Percentiles rank a stretch among this genome's conserved stretches.
Conservation (phyloP, 1,140 invertebrate species). For the Sesamia nonagrioides region DNA sequence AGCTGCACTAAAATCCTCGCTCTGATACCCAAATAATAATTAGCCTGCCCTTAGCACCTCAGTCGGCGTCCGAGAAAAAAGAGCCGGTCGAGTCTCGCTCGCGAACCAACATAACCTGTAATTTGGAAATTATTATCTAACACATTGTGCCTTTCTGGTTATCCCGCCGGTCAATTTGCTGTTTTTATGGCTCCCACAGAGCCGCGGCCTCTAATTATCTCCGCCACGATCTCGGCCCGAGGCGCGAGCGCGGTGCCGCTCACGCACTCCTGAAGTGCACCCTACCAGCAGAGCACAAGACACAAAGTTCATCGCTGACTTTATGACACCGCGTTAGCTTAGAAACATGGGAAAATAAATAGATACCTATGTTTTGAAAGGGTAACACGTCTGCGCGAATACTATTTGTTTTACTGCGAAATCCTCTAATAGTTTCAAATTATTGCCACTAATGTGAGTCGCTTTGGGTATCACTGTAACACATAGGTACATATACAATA, state of each 20-base stretch:
- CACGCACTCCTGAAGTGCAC: slow-evolving; percentile 52
- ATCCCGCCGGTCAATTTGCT: slow-evolving; percentile 87
- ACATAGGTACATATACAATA: no score
- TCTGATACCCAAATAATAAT: slow-evolving; percentile 86
- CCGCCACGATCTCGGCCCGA: slow-evolving; percentile 81
- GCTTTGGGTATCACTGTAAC: neutral
- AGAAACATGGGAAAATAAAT: slow-evolving; percentile 84
- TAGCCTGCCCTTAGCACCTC: slow-evolving; percentile 87
- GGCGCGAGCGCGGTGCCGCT: slow-evolving; percentile 61
- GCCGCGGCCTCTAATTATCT: slow-evolving; percentile 86
- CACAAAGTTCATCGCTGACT: slow-evolving; percentile 53
- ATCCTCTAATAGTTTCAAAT: slow-evolving; percentile 44
- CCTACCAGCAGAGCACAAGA: slow-evolving; percentile 58
- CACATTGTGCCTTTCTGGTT: slow-evolving; percentile 87
- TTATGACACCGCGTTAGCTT: slow-evolving; percentile 55
- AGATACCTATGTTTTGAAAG: slow-evolving; percentile 65
- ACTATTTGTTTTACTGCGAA: slow-evolving; percentile 82
- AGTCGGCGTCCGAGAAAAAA: slow-evolving; percentile 80
- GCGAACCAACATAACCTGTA: slow-evolving; percentile 85
- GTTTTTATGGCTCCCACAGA: slow-evolving; percentile 86
- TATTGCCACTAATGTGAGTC: slow-evolving; percentile 8
- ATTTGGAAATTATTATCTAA: slow-evolving; percentile 88
- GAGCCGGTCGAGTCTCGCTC: slow-evolving; percentile 76
- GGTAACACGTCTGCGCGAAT: slow-evolving; percentile 78
- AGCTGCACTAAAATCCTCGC: slow-evolving; percentile 85